These are phyloP conservation scores for Amaurobius ferox DNA, from an alignment of 2,888 invertebrate species.

Conservation along the genomic window DNA sequence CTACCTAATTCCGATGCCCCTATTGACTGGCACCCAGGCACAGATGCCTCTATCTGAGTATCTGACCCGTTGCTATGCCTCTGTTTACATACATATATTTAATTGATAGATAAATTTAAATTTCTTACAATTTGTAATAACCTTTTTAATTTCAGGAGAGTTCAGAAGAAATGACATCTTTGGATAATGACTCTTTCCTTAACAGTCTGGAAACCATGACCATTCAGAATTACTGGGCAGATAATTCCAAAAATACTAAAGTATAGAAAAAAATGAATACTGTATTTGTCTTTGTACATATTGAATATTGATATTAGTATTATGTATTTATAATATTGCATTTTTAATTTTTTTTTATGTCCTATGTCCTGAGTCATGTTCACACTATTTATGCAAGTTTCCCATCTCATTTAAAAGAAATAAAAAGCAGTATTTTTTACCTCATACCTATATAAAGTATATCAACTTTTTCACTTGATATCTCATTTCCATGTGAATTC, in stretches of 20 bases:
- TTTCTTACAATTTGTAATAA: too few relatives aligned
- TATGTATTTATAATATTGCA: conserved; percentile 12
- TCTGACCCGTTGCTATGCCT: too few relatives aligned
- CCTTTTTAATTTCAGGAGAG: conserved; percentile 89
- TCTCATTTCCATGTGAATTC: neutral
- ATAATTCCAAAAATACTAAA: conserved; percentile 91
- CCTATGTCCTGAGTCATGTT: neutral
- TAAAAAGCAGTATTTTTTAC: neutral
- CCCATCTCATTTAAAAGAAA: neutral
- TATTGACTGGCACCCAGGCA: too few relatives aligned
- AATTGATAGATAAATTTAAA: too few relatives aligned
- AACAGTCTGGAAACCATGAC: conserved; percentile 96
- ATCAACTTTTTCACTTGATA: neutral
- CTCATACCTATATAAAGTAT: neutral
- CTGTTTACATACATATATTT: too few relatives aligned
- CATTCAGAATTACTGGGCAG: conserved; percentile 95
- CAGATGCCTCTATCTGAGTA: too few relatives aligned
- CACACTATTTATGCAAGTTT: neutral
- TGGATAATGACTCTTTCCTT: conserved; percentile 95
- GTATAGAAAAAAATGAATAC: conserved; percentile 79
- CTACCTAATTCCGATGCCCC: too few relatives aligned
- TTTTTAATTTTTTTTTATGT: neutral
- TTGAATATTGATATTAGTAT: neutral
- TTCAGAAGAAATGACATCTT: conserved; percentile 94
- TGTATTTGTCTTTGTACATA: neutral